These are phyloP conservation scores for Macropus fuliginosus DNA, from an alignment of 2,797 vertebrate genomes.

Conservation along the genomic window DNA sequence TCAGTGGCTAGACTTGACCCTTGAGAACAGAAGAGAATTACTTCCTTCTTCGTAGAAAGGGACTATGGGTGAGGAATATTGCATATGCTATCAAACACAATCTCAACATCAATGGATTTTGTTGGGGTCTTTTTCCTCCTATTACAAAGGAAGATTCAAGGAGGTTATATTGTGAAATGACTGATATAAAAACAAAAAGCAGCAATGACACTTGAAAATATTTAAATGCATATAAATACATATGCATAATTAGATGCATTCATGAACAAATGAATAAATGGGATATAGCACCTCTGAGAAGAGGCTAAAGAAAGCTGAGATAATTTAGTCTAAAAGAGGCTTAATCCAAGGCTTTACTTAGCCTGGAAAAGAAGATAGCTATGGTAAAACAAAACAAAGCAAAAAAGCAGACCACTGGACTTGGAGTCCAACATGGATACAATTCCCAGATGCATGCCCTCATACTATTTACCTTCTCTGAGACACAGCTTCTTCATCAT, in stretches of 20 bases:
- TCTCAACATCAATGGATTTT: not conserved
- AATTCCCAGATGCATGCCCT: not conserved
- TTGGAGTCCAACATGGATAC: not conserved
- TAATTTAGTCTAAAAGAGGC: not conserved
- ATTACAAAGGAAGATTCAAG: not conserved
- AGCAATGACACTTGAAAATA: not conserved
- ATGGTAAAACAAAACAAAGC: not conserved
- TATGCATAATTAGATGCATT: not conserved
- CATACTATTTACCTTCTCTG: not conserved
- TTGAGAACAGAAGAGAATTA: not conserved
- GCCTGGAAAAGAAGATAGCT: not conserved
- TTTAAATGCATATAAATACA: not conserved
- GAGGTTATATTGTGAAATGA: not conserved
- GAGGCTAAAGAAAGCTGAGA: not conserved
- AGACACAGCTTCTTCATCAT: not conserved
- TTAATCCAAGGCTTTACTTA: not conserved
- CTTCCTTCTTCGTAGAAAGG: not conserved
- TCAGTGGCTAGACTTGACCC: not conserved
- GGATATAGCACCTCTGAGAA: not conserved
- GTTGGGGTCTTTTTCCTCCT: not conserved
- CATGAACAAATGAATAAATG: not conserved
- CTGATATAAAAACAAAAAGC: not conserved
- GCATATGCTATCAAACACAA: not conserved
- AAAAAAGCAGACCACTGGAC: too few species aligned
- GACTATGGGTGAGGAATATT: not conserved